Evolutionary conservation across 2,888 invertebrate species (phyloP), one percentile per base, ranked within the genome.

Genomic region (Lasioglossum calceatum): DNA sequence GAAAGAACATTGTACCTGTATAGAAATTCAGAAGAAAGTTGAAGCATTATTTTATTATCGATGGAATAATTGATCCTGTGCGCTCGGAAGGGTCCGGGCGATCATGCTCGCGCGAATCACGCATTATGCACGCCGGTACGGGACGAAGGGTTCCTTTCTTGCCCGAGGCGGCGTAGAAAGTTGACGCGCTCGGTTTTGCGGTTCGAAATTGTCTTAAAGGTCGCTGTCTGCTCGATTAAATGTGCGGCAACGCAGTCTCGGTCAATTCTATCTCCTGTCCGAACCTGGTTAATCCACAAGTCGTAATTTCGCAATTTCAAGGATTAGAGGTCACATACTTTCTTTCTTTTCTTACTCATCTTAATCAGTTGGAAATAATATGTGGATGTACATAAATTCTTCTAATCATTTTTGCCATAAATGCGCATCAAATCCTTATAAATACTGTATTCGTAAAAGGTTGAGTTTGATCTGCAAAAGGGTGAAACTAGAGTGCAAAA

Each of bases 131-230:
- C 44, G 72, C 64, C 71, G 54, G 44, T 54, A 78, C 71, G 78
- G 72, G n/a, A 84, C 12, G 79, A 81, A 74, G 84, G n/a, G 70
- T 36, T 39, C 61, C 72, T 72, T 76, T 77, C n/a, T 70, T 58
- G 84, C 88, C 82, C 58, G 58, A n/a, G 73, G 86, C 87, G 19
- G 39, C 36, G 71, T 88, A 86, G 88, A 86, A 86, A 88, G 88
- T 86, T 47, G 79, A 74, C 61, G 77, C 67, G 64, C 36, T 58
- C 70, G 72, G 54, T 79, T 85, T 80, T 80, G 76, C 75, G 82
- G 73, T 75, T 86, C 79, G 86, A 81, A 82, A 82, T 81, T 71
- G n/a, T 81, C 81, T 79, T 82, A 88, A 86, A 88, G 84, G 84
- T 84, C 82, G 81, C n/a, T 64, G 80, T 84, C 81, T 72, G 64